These are phyloP conservation scores for Drosophila kuntzei DNA, from an alignment of 2,888 invertebrate species.

Conservation along the genomic window DNA sequence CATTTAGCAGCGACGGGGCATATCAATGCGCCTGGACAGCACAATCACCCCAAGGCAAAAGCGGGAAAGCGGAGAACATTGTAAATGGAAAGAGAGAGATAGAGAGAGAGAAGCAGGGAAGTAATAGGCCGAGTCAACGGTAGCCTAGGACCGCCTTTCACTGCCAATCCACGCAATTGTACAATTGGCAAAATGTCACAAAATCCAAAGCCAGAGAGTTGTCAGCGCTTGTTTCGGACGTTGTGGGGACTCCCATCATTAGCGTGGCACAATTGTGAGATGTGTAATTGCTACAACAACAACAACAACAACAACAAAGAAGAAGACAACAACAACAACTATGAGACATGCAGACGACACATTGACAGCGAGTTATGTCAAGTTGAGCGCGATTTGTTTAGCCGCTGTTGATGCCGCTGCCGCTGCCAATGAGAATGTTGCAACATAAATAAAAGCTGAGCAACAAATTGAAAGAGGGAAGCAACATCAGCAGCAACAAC, in stretches of 20 bases:
- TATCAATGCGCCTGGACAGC: slow-evolving; percentile 78
- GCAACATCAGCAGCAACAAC: slow-evolving; percentile 20
- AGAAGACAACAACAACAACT: slow-evolving; percentile 63
- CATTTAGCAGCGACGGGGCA: slow-evolving; percentile 82
- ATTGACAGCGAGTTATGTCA: slow-evolving; percentile 81
- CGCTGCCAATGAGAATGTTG: slow-evolving; percentile 73
- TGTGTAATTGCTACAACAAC: slow-evolving; percentile 79
- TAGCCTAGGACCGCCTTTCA: slow-evolving; percentile 76
- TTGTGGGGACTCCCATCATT: slow-evolving; percentile 79
- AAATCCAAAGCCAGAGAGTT: slow-evolving; percentile 75
- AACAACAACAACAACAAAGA: slow-evolving; percentile 51
- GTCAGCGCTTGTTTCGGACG: slow-evolving; percentile 64
- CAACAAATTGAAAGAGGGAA: slow-evolving; percentile 77
- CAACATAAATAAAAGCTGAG: slow-evolving; percentile 70
- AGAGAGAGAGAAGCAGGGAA: background rate
- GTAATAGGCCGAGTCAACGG: slow-evolving; percentile 40
- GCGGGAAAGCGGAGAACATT: slow-evolving; percentile 6
- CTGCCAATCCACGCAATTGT: slow-evolving; percentile 75
- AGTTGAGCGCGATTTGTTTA: slow-evolving; percentile 80
- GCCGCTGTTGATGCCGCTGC: slow-evolving; percentile 24
- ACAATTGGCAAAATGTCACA: slow-evolving; percentile 79
- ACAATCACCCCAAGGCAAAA: slow-evolving; percentile 75
- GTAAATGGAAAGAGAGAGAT: background rate
- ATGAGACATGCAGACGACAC: slow-evolving; percentile 77
- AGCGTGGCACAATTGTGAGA: slow-evolving; percentile 82